These are phyloP conservation scores for Protonibea diacanthus DNA, from an alignment of 2,797 vertebrate species.

Conservation along the genomic window DNA sequence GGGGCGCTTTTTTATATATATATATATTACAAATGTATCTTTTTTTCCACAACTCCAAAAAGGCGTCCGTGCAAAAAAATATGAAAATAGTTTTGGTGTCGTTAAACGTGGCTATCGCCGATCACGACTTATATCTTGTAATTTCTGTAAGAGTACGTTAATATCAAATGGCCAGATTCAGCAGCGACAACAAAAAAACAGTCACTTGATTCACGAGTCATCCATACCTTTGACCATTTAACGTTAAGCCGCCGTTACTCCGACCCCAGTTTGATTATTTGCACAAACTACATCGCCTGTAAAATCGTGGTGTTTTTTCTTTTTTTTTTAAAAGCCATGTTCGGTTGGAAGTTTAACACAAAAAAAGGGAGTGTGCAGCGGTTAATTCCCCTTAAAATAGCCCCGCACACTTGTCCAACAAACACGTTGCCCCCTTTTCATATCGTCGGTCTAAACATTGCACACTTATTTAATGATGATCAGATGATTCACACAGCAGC, in stretches of 20 bases:
- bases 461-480: slow-evolving; percentile 35
- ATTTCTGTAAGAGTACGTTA: slow-evolving; percentile 25
- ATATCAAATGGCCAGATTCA: slow-evolving; percentile 61
- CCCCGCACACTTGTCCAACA: slow-evolving; percentile 2
- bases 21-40: slow-evolving; percentile 53
- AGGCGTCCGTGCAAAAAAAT: background rate
- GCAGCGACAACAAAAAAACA: slow-evolving; percentile 71
- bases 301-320: background rate
- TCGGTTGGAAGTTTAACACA: slow-evolving; percentile 24
- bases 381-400: slow-evolving; percentile 35
- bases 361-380: slow-evolving; percentile 48
- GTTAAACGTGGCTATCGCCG: background rate
- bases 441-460: slow-evolving; percentile 12
- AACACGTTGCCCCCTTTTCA: slow-evolving; percentile 1
- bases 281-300: slow-evolving; percentile 2
- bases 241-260: slow-evolving; percentile 28
- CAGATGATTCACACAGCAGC: slow-evolving; percentile 22
- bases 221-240: slow-evolving; percentile 48
- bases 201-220: slow-evolving; percentile 70
- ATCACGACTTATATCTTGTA: slow-evolving; percentile 26
- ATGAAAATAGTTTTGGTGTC: background rate
- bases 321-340: slow-evolving; percentile 23
- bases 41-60: slow-evolving; percentile 45
- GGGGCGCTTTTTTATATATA: slow-evolving; percentile 63
- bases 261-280: slow-evolving; percentile 13